Base-by-base conservation (phyloP, 2,888 invertebrate genomes). In the Thumatha senex region DNA sequence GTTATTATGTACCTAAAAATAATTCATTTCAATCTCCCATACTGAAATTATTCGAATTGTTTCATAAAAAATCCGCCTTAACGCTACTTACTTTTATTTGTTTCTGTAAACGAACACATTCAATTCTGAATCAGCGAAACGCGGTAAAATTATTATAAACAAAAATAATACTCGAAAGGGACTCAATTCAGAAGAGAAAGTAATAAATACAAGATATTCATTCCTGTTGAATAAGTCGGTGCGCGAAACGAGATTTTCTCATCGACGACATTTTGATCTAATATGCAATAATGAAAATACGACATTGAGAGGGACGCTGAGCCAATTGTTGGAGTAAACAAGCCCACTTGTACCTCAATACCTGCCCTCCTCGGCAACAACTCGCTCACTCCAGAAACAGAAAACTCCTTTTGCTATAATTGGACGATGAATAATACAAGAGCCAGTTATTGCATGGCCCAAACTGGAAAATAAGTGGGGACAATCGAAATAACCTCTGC, bases 341-440 rank as follows among this genome's bases (percentile, higher is more conserved):
- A 82, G 81, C 70, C 74, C 75, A 69, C 78, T 79, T 66, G 63
- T 75, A 69, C 76, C 80, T 77, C 76, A 52, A 44, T 52, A 53
- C 48, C 52, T 53, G 52, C 40, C 70, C 70, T 75, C 65, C 24
- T 70, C 51, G 48, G 56, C 64, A 60, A 62, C 51, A 55, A 54
- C 66, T 66, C 57, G 58, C 58, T 50, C 50, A 43, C 51, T 48
- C 59, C 66, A 68, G 72, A 72, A 87, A 83, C 84, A 86, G 84
- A 83, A 81, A 83, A 85, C 87, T 88, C 86, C 88, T 88, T 88
- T 89, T 82, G 84, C 84, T 83, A 85, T 92, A 92, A 92, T 92
- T 92, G 92, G 89, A 80, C 84, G 76, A 86, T 92, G 92, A 92
- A 92, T 92, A 92, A 92, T 89, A 92, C 91, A 92, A 84, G 72